Evolutionary conservation across 2,113 vertebrate genomes (phyloP), one percentile per base, ranked within the genome.

Genomic region (Nematolebias whitei): DNA sequence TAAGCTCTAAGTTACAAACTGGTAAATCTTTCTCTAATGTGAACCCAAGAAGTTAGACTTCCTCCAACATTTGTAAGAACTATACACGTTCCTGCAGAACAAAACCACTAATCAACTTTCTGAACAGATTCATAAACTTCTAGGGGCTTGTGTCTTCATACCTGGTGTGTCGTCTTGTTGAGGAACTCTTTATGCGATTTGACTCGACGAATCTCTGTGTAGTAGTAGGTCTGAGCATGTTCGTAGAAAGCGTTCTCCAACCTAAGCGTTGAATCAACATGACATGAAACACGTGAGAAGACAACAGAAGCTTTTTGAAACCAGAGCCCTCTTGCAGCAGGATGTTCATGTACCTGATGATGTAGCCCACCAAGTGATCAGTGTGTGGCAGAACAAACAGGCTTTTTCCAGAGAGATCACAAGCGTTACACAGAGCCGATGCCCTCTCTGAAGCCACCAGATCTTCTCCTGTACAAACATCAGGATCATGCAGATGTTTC

Each of bases 111-210:
- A 41, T 4, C 14, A 43, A 5, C 15, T 16, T 43, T 5, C 14
- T 18, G n/a, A 20, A 20, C 19, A 15, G 40, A 41, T 3, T 20
- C 19, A n/a, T n/a, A 47, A 10, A 20, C 2, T 20, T 4, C 7
- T 9, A 8, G 45, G n/a, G 45, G 16, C 2, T 5, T 1, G 7
- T 22, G 12, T 22, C 10, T 48, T 48, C 20, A 12, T 78, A 99
- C 98, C 95, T 99, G 98, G 74, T 99, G 98, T 32, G 97, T 99
- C 10, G 98, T 99, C 93, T 98, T 99, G 92, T 99, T 99, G 76
- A 99, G 93, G 85, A 98, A 99, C 80, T 99, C 98, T 81, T 99
- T 99, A 75, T 99, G 98, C 22, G 96, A 96, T 79, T 99, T 99
- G 58, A 99, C 97, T 75, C 96, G 93, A 51, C 97, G 88, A 26